Base-by-base conservation (phyloP, 2,797 vertebrate species). In the Danio choprae region DNA sequence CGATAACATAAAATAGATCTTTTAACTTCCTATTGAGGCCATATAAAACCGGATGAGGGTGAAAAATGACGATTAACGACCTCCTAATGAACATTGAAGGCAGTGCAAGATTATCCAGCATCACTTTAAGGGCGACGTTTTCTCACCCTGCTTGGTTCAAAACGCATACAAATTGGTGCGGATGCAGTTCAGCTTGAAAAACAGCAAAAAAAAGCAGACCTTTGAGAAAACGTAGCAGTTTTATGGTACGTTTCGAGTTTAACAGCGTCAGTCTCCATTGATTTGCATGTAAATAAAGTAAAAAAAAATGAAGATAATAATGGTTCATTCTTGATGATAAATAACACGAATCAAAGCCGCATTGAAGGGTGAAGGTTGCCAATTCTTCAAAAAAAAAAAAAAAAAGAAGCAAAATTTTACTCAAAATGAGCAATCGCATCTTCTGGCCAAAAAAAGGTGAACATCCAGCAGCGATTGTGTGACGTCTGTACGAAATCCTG, bases 81-180 rank as follows among this genome's bases (percentile, higher is more conserved):
- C 36, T 51, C 51, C 38, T 22, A 46, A 10, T 51, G 7, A 53
- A 2, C 15, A 36, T 29, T 43, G n/a, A 67, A 55, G 48, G 63
- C 18, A 77, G 62, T 56, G 75, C 6, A 46, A 46, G 7, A 67
- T 20, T 10, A 40, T 72, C 51, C 69, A 72, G 69, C 70, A 72
- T 72, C 59, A 20, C 15, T 56, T 36, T 13, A 8, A 76, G 7
- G 43, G 51, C 48, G 43, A 56, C 4, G 18, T 43, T 20, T 43
- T 43, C 12, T 72, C 6, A 15, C n/a, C 51, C 51, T 56, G 10
- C 0, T 29, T 4, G 7, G 11, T 48, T 53, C 72, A 29, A 62
- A 62, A 13, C 46, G 38, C 41, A 12, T 20, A n/a, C 50, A n/a
- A 40, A 69, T 18, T 40, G 29, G 48, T 38, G 10, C 15, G 5